phyloP scores from a whole-genome alignment of 2,113 vertebrate genomes.

The Thunnus maccoyii region DNA sequence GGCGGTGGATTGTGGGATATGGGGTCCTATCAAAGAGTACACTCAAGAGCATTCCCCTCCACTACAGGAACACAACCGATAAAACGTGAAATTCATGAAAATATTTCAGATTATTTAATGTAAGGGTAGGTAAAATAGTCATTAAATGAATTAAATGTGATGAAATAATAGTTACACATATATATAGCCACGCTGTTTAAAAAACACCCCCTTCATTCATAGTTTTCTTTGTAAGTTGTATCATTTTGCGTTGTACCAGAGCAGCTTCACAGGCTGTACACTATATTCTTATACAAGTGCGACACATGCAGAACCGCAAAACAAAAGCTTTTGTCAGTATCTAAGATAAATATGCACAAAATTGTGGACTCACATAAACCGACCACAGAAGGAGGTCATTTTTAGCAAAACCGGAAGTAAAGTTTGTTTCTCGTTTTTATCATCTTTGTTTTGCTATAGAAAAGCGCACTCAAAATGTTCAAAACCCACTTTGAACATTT shows the following conservation, averaged over 20 bases:
- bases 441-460: background rate
- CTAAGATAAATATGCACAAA: background rate
- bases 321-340: too few species aligned
- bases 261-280: too few species aligned
- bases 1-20: slow-evolving; percentile 84
- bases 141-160: too few species aligned
- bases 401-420: background rate
- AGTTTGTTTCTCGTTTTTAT: background rate
- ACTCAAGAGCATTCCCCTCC: background rate
- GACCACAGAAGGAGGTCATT: background rate
- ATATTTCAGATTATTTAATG: background rate
- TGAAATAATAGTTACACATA: too few species aligned
- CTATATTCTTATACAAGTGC: too few species aligned
- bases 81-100: background rate
- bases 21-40: slow-evolving; percentile 30
- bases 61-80: background rate
- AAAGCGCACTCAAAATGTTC: background rate
- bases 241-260: too few species aligned
- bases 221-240: too few species aligned
- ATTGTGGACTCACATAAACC: background rate
- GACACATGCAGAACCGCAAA: too few species aligned
- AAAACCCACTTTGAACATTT: too few species aligned
- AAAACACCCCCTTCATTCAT: too few species aligned
- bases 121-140: too few species aligned
- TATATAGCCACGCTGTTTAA: too few species aligned